Base-by-base conservation (phyloP, 2,113 vertebrate genomes). In the Terrapene triunguis region DNA sequence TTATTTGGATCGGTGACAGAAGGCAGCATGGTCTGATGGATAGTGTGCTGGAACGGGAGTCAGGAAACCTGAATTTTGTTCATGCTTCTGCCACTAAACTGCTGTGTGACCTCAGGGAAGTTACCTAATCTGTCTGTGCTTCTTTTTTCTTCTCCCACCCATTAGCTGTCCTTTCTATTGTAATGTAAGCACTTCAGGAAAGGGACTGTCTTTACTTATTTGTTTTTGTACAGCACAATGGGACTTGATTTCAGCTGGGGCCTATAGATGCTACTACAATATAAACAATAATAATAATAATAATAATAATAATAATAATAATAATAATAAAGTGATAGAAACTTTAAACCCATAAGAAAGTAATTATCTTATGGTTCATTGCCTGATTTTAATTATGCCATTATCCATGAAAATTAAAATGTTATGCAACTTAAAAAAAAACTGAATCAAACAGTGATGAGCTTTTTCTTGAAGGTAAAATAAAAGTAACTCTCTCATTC, bases 161-260 rank as follows among this genome's bases (percentile, higher is more conserved):
- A 80, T 9, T 10, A 4, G 7, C 8, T 22, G 13, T 42, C 72
- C 0, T 5, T 62, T 1, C 19, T 17, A 42, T 50, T 65, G 3
- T 3, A 1, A 35, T 8, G 16, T 0, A 17, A 3, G 5, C 4
- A 27, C 38, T 72, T 54, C n/a, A 69, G 42, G 74, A 38, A 4
- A 72, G 11, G 9, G 4, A 55, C 32, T 29, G 72, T 74, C 14
- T 74, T 50, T 85, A 35, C 48, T 27, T 55, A 3, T 8, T 79
- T 14, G 55, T 81, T 3, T 69, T n/a, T 55, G n/a, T 7, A 17
- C 35, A 85, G 17, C 22, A 19, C 3, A 16, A 80, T 32, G 4
- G 14, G 79, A 47, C 19, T 50, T 57, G 42, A n/a, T 86, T 48
- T 38, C 55, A 35, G 13, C 0, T 19, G 16, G n/a, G 21, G 29